Evolutionary conservation across 2,797 vertebrate genomes (phyloP), one percentile per base, ranked within the genome.

Genomic region (Hephaestus fuliginosus): DNA sequence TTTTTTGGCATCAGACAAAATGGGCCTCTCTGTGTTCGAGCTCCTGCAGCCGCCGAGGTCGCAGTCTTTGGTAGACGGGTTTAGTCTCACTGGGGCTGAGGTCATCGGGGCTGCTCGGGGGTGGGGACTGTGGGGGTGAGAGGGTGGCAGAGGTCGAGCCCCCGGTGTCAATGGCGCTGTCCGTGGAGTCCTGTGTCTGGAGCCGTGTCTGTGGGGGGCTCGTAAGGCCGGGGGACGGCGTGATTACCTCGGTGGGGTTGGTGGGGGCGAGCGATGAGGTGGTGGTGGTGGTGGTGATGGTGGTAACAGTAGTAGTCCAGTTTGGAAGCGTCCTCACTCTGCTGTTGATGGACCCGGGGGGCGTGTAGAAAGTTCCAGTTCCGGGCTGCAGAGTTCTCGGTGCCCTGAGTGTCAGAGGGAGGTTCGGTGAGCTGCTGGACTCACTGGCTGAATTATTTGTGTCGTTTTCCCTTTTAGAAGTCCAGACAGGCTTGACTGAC

Each of bases 361-460:
- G 98, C 76, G 96, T 97, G 89, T 99, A 99, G 94, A 99, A 99
- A 0, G 98, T 99, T 87, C 96, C 98, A 7, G 97, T 96, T 0
- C 97, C 97, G 5, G 98, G 98, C 33, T 98, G 97, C 85, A 99
- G 94, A 79, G 96, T 95, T 83, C 98, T 95, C 2, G 97, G 97
- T 0, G 95, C 94, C 91, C 97, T 95, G 87, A 97, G 95, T 0
- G 89, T 87, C 17, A 96, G 83, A 0, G 91, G 88, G 3, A 85
- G 68, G 43, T 89, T 88, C 53, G 92, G 57, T 5, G 91, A 91
- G 67, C 93, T 68, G 82, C 86, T 93, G 5, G 91, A 79, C 77
- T 95, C 95, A 0, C 86, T 66, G 20, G 13, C 58, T 53, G 84
- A 76, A 22, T 30, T 66, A 4, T 89, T 78, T 0, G 83, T 43